Percentiles rank a stretch among this genome's conserved stretches.
phyloP scores from a whole-genome alignment of 1,140 invertebrate species.

The Pseudachorutes palmiensis region DNA sequence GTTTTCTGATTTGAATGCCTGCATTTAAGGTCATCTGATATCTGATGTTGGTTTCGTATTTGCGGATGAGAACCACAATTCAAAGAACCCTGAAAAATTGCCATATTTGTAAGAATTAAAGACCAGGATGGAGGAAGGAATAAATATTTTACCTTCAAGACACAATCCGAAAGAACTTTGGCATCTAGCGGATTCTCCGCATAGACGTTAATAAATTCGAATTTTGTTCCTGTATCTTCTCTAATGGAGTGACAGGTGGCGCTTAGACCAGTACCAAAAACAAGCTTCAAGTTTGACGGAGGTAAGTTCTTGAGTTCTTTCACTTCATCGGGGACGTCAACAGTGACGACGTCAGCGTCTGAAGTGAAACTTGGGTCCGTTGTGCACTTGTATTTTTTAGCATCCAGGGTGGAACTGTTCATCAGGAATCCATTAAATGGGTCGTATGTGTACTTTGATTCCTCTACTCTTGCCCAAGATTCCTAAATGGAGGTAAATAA shows the following conservation, averaged over 20 bases:
- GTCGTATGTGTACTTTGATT: not conserved
- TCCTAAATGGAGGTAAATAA: not conserved
- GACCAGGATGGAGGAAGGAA: not conserved
- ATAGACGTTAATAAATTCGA: conserved; percentile 1
- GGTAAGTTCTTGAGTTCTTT: not conserved
- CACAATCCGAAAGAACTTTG: not conserved
- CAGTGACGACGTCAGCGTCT: not conserved
- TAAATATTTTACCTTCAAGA: not conserved
- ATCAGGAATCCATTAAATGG: not conserved
- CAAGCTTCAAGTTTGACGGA: not conserved
- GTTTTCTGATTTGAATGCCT: not conserved
- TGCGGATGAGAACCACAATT: not conserved
- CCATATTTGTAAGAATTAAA: conserved; percentile 1
- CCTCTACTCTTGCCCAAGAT: not conserved
- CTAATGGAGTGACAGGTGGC: not conserved
- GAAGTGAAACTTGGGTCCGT: conserved; percentile 2
- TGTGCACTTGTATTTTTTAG: not conserved
- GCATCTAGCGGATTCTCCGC: not conserved
- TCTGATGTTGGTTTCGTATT: not conserved
- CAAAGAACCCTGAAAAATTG: not conserved
- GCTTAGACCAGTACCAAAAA: not conserved
- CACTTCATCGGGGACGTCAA: not conserved
- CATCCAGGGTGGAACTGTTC: not conserved
- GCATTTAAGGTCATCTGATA: not conserved
- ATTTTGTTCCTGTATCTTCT: not conserved